Evolutionary conservation across 2,888 invertebrate species (phyloP).

Genomic region (Troides aeacus): DNA sequence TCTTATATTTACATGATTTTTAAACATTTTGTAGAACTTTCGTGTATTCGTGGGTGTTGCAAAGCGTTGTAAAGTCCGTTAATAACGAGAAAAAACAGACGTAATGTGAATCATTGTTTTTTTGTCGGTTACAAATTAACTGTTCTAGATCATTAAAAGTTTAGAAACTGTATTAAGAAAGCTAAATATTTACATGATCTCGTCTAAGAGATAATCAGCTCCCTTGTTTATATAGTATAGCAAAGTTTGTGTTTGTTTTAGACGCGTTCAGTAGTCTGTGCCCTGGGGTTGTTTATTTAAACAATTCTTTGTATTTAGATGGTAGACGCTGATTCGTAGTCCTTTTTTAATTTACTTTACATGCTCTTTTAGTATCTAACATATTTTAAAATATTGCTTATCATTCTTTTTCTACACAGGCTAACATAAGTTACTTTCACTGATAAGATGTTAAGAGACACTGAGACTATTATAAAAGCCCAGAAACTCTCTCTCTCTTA

Average conservation of each 20-base stretch:
- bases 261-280: slow-evolving; percentile 8
- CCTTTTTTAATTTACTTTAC: neutral
- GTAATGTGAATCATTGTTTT: no score
- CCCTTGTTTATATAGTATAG: slow-evolving; percentile 3
- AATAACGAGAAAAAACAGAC: no score
- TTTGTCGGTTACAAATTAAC: neutral
- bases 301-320: slow-evolving; percentile 5
- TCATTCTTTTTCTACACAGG: no score
- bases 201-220: slow-evolving; percentile 18
- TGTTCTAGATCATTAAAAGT: slow-evolving; percentile 12
- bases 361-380: no score
- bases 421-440: no score
- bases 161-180: slow-evolving; percentile 4
- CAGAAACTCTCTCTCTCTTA: no score
- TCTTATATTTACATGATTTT: no score
- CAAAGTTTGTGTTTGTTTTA: slow-evolving; percentile 10
- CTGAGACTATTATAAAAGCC: no score
- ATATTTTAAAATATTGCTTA: no score
- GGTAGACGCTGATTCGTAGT: neutral
- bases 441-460: no score
- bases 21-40: no score
- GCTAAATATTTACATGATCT: slow-evolving; percentile 14
- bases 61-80: neutral
- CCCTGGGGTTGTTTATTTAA: slow-evolving; percentile 9
- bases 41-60: neutral